Conservation (phyloP, 2,888 invertebrate species). For the Lymantria dispar region DNA sequence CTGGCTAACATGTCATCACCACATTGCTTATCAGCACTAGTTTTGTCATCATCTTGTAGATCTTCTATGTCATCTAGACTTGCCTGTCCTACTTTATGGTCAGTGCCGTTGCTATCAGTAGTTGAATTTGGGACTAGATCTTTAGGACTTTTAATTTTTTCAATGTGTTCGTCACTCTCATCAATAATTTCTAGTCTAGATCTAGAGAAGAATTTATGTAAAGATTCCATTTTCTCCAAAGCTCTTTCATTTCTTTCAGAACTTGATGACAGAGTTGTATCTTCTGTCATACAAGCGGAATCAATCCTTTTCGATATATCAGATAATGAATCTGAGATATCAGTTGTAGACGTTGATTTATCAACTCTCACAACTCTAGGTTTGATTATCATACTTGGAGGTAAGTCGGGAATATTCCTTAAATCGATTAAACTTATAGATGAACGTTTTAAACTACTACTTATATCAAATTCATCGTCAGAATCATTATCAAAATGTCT, state of each 20-base stretch:
- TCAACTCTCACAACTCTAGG: constrained; percentile 66
- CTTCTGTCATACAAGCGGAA: constrained; percentile 69
- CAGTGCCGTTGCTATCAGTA: constrained; percentile 10
- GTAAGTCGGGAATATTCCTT: constrained; percentile 69
- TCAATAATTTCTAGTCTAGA: constrained; percentile 75
- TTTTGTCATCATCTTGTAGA: constrained; percentile 54
- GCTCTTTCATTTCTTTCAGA: constrained; percentile 64
- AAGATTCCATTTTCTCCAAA: constrained; percentile 67
- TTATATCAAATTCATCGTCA: constrained; percentile 66
- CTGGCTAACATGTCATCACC: not conserved
- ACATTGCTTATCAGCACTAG: constrained; percentile 25
- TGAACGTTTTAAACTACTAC: constrained; percentile 51
- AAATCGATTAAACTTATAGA: constrained; percentile 73
- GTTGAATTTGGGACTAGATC: constrained; percentile 14
- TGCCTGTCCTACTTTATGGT: constrained; percentile 58
- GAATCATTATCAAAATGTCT: constrained; percentile 51
- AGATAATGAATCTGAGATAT: constrained; percentile 65
- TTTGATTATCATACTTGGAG: constrained; percentile 68
- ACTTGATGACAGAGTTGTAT: constrained; percentile 54
- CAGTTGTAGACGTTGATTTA: constrained; percentile 72
- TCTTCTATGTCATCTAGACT: constrained; percentile 75
- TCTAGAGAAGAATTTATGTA: constrained; percentile 70
- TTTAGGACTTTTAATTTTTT: constrained; percentile 36
- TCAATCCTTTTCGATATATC: constrained; percentile 62
- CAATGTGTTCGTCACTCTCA: constrained; percentile 66